phyloP scores from a whole-genome alignment of 2,888 invertebrate species.

The Orthonychiurus folsomi region DNA sequence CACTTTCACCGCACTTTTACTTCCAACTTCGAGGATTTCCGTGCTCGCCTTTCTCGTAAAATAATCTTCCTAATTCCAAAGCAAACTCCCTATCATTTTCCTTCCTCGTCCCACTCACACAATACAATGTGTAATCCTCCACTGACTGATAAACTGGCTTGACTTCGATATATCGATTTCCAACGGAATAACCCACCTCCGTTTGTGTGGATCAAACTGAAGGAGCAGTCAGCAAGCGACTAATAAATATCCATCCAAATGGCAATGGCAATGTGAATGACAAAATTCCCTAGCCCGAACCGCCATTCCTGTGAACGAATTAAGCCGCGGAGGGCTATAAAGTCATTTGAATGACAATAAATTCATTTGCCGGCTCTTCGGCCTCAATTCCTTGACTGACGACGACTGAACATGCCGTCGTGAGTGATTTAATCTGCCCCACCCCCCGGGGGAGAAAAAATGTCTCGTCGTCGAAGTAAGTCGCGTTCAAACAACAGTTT shows the following conservation, averaged over 20 bases:
- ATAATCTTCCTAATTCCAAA: background rate
- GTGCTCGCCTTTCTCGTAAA: background rate
- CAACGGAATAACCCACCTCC: background rate
- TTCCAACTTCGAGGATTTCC: background rate
- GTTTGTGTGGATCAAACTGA: too few species aligned
- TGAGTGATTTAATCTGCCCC: too few species aligned
- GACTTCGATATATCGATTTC: background rate
- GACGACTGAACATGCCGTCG: too few species aligned
- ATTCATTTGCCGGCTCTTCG: background rate
- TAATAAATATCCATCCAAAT: too few species aligned
- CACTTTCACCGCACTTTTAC: background rate
- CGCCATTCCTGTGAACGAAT: background rate
- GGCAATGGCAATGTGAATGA: too few species aligned
- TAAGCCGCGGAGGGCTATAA: background rate
- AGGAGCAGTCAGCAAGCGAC: too few species aligned
- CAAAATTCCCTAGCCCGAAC: too few species aligned
- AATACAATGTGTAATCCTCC: background rate
- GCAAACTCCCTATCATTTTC: background rate
- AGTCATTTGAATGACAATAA: conserved; percentile 1
- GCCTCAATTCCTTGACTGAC: too few species aligned
- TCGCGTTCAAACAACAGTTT: too few species aligned
- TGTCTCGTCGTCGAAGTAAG: too few species aligned
- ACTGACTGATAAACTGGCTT: background rate
- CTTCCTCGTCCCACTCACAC: too few species aligned
- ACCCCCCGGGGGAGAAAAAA: too few species aligned